phyloP scores from a whole-genome alignment of 2,888 invertebrate species.

The Lysandra coridon region DNA sequence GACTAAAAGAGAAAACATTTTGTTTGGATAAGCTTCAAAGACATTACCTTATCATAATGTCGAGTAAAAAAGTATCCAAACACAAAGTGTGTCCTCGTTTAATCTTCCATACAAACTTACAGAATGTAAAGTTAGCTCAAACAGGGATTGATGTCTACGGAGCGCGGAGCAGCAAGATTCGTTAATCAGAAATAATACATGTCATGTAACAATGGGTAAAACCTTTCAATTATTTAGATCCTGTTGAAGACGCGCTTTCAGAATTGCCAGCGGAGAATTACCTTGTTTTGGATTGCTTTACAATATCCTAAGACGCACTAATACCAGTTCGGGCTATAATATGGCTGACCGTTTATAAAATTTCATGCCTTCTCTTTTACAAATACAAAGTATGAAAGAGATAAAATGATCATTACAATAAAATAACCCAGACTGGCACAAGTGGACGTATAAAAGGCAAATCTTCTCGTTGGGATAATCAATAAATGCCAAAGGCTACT shows the following conservation, averaged over 20 bases:
- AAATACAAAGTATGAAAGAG: background rate
- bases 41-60: background rate
- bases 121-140: conserved; percentile 36
- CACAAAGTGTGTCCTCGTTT: background rate
- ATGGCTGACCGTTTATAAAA: background rate
- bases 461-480: too few relatives aligned
- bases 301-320: too few relatives aligned
- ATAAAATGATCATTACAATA: background rate
- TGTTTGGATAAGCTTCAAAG: background rate
- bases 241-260: conserved; percentile 14
- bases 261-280: background rate
- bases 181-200: conserved; percentile 31
- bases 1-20: background rate
- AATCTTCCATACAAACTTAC: background rate
- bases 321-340: background rate
- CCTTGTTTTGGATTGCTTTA: background rate
- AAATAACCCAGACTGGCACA: background rate
- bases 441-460: too few relatives aligned
- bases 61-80: background rate
- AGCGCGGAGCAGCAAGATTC: conserved; percentile 33
- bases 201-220: conserved; percentile 32
- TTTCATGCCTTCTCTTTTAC: background rate
- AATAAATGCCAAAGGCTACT: too few relatives aligned
- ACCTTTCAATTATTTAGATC: conserved; percentile 13
- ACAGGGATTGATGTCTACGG: conserved; percentile 20